phyloP scores from a whole-genome alignment of 2,113 vertebrate species.

The Chrysochloris asiatica region DNA sequence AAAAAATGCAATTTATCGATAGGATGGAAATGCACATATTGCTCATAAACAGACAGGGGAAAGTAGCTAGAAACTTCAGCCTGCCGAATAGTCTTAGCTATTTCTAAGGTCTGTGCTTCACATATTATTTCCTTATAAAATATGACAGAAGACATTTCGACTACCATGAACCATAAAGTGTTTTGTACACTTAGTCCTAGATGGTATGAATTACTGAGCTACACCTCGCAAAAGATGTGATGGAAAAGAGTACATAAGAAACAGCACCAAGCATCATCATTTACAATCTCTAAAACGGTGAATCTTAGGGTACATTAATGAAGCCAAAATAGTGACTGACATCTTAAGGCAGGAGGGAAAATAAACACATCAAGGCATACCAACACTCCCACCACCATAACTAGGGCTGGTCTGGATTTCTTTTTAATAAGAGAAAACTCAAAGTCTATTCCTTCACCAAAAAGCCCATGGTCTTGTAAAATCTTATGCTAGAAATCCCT shows the following conservation, averaged over 20 bases:
- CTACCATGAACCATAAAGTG: neutral
- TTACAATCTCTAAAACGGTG: constrained; percentile 35
- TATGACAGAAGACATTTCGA: constrained; percentile 24
- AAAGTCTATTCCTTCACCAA: constrained; percentile 56
- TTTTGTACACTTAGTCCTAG: neutral
- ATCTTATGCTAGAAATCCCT: constrained; percentile 79
- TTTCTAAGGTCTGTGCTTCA: constrained; percentile 30
- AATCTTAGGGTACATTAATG: neutral
- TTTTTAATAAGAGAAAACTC: constrained; percentile 37
- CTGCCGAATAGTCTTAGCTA: neutral
- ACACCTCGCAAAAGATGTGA: constrained; percentile 13
- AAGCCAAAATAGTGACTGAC: constrained; percentile 57
- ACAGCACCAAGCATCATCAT: neutral
- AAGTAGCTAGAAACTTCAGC: constrained; percentile 31
- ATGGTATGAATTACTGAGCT: neutral
- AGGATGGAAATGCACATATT: constrained; percentile 50
- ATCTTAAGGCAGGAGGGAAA: neutral
- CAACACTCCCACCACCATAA: too few relatives aligned
- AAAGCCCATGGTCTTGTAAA: constrained; percentile 75
- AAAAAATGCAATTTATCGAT: constrained; percentile 52
- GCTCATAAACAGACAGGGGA: neutral
- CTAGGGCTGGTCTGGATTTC: constrained; percentile 51
- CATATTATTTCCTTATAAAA: constrained; percentile 62
- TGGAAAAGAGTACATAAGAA: neutral
- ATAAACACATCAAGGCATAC: neutral